Evolutionary conservation across 2,113 vertebrate genomes (phyloP).

Genomic region (Urocynchramus pylzowi): DNA sequence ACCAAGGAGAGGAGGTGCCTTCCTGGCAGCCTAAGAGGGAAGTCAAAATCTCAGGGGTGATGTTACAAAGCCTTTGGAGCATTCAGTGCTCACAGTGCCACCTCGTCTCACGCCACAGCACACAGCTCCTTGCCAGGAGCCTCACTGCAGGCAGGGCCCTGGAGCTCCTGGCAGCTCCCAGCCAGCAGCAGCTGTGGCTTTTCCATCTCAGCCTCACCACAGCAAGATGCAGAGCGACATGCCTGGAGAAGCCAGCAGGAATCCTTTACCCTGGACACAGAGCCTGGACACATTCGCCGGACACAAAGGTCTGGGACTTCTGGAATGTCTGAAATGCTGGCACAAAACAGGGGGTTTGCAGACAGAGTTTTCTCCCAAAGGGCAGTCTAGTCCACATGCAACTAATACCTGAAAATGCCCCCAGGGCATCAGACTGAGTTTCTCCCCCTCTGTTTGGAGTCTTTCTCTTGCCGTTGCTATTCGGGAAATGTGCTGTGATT

Average conservation of each 20-base stretch:
- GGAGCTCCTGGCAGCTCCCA: fast-evolving
- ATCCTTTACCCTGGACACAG: neutral
- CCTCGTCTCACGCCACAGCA: fast-evolving
- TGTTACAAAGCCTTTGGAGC: fast-evolving
- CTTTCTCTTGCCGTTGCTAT: neutral
- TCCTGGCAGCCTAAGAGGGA: fast-evolving
- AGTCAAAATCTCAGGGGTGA: neutral
- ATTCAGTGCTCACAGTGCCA: fast-evolving
- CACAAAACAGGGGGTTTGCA: neutral
- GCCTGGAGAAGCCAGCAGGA: neutral
- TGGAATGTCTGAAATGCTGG: neutral
- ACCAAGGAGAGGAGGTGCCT: neutral
- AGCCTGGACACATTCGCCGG: neutral
- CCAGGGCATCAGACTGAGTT: neutral
- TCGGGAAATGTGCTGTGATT: neutral
- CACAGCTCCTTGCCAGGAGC: neutral
- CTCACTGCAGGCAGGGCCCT: neutral
- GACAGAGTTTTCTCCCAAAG: neutral
- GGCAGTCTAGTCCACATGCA: neutral
- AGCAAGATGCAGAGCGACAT: neutral
- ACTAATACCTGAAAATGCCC: neutral
- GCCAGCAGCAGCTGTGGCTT: neutral
- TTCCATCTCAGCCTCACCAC: neutral
- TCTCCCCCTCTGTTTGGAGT: neutral
- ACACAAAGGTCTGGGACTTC: neutral